These are phyloP conservation scores for Parochlus steinenii DNA, from an alignment of 2,888 invertebrate genomes.

Conservation along the genomic window DNA sequence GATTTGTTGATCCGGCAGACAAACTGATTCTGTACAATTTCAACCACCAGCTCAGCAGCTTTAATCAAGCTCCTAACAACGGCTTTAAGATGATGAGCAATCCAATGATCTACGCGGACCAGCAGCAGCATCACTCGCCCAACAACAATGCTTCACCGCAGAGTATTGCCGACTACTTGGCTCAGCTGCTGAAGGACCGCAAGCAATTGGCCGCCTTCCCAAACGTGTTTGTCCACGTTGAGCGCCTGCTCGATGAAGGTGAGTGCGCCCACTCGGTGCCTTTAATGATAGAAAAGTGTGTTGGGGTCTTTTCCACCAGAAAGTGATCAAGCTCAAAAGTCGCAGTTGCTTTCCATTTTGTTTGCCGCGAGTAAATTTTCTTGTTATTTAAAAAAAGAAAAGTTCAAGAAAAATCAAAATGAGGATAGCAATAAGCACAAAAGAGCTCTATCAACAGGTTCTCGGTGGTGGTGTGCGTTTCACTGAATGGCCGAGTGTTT, in stretches of 20 bases:
- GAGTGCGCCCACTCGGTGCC: constrained; percentile 25
- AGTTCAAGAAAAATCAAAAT: too few species aligned
- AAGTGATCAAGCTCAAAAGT: constrained; percentile 2
- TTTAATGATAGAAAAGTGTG: background rate
- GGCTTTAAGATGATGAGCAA: constrained; percentile 30
- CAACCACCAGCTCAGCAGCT: too few species aligned
- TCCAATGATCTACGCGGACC: constrained; percentile 13
- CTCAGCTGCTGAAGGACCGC: constrained; percentile 99
- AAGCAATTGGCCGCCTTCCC: constrained; percentile 99
- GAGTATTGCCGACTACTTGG: constrained; percentile 98
- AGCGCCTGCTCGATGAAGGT: constrained; percentile 99
- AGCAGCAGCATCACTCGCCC: constrained; percentile 36
- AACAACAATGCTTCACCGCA: too few species aligned
- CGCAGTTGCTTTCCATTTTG: background rate
- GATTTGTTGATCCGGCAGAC: too few species aligned
- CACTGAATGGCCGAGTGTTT: too few species aligned
- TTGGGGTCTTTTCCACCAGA: constrained; percentile 1
- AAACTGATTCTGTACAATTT: too few species aligned
- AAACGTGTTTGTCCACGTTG: constrained; percentile 98
- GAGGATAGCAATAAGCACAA: too few species aligned
- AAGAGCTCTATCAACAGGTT: too few species aligned
- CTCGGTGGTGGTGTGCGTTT: too few species aligned
- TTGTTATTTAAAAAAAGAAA: too few species aligned
- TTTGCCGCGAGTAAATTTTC: background rate
- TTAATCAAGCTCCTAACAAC: too few species aligned